These are phyloP conservation scores for Plectrocnemia conspersa DNA, from an alignment of 1,140 invertebrate species.

Conservation along the genomic window DNA sequence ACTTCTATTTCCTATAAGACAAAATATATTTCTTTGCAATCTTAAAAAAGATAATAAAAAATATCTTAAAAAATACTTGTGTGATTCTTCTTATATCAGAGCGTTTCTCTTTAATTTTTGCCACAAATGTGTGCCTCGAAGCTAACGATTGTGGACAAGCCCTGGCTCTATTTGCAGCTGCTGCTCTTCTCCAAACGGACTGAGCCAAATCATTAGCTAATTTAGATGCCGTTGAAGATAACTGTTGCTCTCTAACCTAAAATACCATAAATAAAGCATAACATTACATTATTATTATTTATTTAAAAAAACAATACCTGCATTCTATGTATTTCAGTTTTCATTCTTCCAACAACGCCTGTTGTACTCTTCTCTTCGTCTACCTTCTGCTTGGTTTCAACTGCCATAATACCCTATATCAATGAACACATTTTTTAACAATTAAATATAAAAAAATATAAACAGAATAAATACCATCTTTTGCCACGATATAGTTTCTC, in stretches of 20 bases:
- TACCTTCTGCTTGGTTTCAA: slow-evolving; percentile 63
- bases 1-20: slow-evolving; percentile 27
- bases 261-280: slow-evolving; percentile 14
- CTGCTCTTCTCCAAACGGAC: slow-evolving; percentile 66
- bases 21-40: slow-evolving; percentile 1
- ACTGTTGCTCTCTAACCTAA: slow-evolving; percentile 59
- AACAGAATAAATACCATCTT: slow-evolving; percentile 58
- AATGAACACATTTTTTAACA: slow-evolving; percentile 1
- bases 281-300: neutral
- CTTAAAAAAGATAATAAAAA: neutral
- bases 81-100: slow-evolving; percentile 42
- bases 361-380: slow-evolving; percentile 59
- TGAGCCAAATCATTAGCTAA: slow-evolving; percentile 70
- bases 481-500: slow-evolving; percentile 71
- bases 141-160: slow-evolving; percentile 40
- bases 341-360: slow-evolving; percentile 69
- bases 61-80: slow-evolving; percentile 37
- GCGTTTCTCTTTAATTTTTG: slow-evolving; percentile 40
- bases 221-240: slow-evolving; percentile 69
- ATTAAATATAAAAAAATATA: neutral
- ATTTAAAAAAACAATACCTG: slow-evolving; percentile 51
- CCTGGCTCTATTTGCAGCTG: slow-evolving; percentile 42
- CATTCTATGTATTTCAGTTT: slow-evolving; percentile 78
- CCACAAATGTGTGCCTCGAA: slow-evolving; percentile 39
- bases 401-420: slow-evolving; percentile 57